Conservation (phyloP, 2,888 invertebrate genomes). For the Drosophila neonasuta region DNA sequence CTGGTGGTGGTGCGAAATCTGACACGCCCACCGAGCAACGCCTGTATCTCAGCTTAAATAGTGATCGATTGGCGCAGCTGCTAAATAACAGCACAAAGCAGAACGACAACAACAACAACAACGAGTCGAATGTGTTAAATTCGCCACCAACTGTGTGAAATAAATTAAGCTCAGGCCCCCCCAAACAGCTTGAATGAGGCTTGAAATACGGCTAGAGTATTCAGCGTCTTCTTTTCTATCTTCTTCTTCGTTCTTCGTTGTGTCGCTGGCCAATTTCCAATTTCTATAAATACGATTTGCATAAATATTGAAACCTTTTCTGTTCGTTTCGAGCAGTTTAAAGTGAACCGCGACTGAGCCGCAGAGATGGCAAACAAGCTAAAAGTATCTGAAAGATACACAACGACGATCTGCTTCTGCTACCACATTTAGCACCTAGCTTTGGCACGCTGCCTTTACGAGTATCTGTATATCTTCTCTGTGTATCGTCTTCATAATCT, state of each 20-base stretch:
- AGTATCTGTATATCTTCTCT: slow-evolving; percentile 27
- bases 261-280: slow-evolving; percentile 42
- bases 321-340: slow-evolving; percentile 33
- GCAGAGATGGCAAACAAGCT: slow-evolving; percentile 37
- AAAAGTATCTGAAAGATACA: slow-evolving; percentile 61
- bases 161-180: slow-evolving; percentile 59
- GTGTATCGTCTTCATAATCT: slow-evolving; percentile 19
- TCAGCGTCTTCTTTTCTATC: slow-evolving; percentile 10
- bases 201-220: slow-evolving; percentile 43
- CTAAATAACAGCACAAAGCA: slow-evolving; percentile 26
- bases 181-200: slow-evolving; percentile 33
- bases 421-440: slow-evolving; percentile 57
- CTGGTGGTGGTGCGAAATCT: slow-evolving; percentile 22
- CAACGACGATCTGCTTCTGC: slow-evolving; percentile 32
- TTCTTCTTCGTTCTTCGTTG: slow-evolving; percentile 1
- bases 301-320: slow-evolving; percentile 53
- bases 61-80: slow-evolving; percentile 56
- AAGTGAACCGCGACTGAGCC: slow-evolving; percentile 49
- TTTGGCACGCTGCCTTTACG: slow-evolving; percentile 25
- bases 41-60: slow-evolving; percentile 11
- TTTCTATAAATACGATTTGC: slow-evolving; percentile 61
- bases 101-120: slow-evolving; percentile 16
- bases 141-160: slow-evolving; percentile 76
- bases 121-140: slow-evolving; percentile 64
- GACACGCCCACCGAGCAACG: slow-evolving; percentile 46